Evolutionary conservation across 1,140 invertebrate species (phyloP).

Genomic region (Aphelenchoides besseyi): DNA sequence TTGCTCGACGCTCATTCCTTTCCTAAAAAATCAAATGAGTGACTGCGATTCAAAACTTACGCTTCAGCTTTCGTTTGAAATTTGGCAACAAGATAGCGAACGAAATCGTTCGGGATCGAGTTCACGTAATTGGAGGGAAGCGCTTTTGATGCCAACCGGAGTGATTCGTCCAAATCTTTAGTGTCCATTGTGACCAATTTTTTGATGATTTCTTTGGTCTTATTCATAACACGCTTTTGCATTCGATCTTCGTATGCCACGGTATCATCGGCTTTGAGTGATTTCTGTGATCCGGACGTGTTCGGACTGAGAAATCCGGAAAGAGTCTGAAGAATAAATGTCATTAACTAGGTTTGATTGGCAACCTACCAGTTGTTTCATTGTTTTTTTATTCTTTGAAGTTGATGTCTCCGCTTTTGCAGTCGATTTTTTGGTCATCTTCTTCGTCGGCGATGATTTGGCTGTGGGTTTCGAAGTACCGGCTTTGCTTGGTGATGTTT

Average conservation of each 20-base stretch:
- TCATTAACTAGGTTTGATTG: neutral
- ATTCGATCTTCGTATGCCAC: neutral
- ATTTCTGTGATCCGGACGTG: neutral
- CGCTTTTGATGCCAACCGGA: neutral
- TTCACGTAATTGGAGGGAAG: neutral
- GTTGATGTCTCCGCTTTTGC: neutral
- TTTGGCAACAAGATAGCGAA: neutral
- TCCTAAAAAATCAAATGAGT: neutral
- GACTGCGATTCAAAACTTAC: neutral
- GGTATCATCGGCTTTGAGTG: neutral
- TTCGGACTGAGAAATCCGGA: neutral
- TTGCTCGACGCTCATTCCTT: neutral
- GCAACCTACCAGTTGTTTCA: neutral
- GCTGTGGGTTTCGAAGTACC: neutral
- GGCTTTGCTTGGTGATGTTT: slow-evolving; percentile 7
- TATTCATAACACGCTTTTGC: neutral
- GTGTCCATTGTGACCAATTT: neutral
- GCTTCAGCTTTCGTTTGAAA: neutral
- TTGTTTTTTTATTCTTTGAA: neutral
- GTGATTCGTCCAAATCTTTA: neutral
- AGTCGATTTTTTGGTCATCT: neutral
- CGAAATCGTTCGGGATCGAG: slow-evolving; percentile 3
- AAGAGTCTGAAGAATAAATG: neutral
- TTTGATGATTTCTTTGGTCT: neutral
- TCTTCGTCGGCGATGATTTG: neutral